Evolutionary conservation across 2,888 invertebrate genomes (phyloP).

Genomic region (Melinopterus prodromus): DNA sequence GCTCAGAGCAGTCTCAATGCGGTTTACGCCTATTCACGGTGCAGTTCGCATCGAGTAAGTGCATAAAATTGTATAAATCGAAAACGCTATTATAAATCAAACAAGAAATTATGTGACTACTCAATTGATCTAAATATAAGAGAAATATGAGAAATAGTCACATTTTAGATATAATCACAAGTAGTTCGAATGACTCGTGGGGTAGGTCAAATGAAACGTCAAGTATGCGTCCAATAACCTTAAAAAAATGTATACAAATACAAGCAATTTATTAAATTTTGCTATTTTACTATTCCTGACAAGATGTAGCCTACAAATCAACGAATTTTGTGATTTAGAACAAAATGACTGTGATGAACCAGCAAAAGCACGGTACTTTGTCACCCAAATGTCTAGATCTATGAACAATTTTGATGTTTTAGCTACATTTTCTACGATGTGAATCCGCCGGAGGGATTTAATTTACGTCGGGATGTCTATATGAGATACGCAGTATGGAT

Average conservation of each 20-base stretch:
- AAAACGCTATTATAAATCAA: too few species aligned
- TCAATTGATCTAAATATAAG: too few species aligned
- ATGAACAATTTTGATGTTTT: background rate
- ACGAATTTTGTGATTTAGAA: constrained; percentile 26
- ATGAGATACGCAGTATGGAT: constrained; percentile 90
- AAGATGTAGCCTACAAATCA: constrained; percentile 22
- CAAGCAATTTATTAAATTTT: background rate
- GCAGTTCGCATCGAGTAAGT: too few species aligned
- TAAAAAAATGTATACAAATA: constrained; percentile 20
- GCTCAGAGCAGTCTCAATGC: too few species aligned
- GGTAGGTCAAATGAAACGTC: background rate
- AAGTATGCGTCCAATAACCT: constrained; percentile 6
- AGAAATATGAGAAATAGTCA: background rate
- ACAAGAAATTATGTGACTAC: too few species aligned
- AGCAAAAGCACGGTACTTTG: constrained; percentile 21
- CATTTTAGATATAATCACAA: background rate
- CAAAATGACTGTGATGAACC: constrained; percentile 14
- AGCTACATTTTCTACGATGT: constrained; percentile 91
- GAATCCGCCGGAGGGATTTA: constrained; percentile 96
- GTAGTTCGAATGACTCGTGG: background rate
- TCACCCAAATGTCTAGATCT: background rate
- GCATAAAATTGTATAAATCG: too few species aligned
- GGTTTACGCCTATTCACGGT: too few species aligned
- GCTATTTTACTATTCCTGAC: background rate
- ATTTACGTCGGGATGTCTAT: constrained; percentile 94